phyloP scores from a whole-genome alignment of 2,888 invertebrate species.

The Melanargia galathea region DNA sequence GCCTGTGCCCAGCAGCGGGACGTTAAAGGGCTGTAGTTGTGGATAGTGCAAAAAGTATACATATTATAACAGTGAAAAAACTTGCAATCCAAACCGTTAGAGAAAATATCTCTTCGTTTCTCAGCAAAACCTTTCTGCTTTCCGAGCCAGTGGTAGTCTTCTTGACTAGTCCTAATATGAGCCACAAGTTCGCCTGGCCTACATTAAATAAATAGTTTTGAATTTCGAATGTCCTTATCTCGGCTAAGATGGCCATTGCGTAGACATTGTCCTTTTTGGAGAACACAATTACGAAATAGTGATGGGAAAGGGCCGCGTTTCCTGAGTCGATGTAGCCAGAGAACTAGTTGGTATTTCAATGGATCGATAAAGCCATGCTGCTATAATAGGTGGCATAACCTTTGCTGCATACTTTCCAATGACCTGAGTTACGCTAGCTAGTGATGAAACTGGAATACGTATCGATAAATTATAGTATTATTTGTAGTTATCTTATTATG shows the following conservation, averaged over 20 bases:
- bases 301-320: conserved; percentile 17
- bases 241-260: neutral
- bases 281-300: conserved; percentile 11
- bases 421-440: conserved; percentile 51
- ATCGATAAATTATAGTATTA: conserved; percentile 13
- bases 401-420: conserved; percentile 71
- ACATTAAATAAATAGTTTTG: too few species aligned
- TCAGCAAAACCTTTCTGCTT: too few species aligned
- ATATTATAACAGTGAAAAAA: too few species aligned
- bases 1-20: too few species aligned
- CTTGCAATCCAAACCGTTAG: too few species aligned
- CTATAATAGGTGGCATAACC: conserved; percentile 52
- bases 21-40: too few species aligned
- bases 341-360: conserved; percentile 24
- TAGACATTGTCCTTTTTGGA: neutral
- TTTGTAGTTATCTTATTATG: neutral
- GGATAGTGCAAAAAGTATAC: too few species aligned
- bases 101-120: too few species aligned
- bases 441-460: conserved; percentile 42
- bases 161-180: too few species aligned
- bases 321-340: conserved; percentile 11
- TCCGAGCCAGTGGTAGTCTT: too few species aligned
- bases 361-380: conserved; percentile 21
- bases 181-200: too few species aligned
- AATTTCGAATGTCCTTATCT: too few species aligned